phyloP scores from a whole-genome alignment of 1,140 invertebrate species.

The Wasmannia auropunctata region DNA sequence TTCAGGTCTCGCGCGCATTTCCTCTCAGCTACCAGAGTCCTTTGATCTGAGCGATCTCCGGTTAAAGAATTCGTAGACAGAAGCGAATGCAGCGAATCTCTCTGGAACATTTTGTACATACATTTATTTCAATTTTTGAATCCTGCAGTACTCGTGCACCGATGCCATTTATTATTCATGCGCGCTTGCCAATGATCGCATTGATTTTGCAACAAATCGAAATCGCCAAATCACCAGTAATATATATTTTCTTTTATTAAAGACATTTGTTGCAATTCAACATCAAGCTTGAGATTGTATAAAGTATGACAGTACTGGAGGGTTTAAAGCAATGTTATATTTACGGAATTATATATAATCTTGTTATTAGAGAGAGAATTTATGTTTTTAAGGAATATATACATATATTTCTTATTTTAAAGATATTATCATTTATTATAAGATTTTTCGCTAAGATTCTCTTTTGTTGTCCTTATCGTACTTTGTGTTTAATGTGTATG shows the following conservation, averaged over 20 bases:
- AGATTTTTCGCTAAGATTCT: not conserved
- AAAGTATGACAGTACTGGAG: constrained; percentile 8
- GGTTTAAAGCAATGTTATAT: constrained; percentile 51
- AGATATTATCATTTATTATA: constrained; percentile 17
- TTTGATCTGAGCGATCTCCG: not conserved
- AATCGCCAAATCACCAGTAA: constrained; percentile 28
- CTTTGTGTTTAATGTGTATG: constrained; percentile 24
- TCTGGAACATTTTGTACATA: constrained; percentile 39
- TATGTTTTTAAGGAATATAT: constrained; percentile 53
- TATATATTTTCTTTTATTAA: no score
- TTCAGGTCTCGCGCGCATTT: not conserved
- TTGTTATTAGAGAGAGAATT: constrained; percentile 47
- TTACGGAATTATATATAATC: constrained; percentile 38
- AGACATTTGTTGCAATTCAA: not conserved
- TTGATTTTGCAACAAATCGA: constrained; percentile 23
- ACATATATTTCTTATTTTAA: constrained; percentile 5
- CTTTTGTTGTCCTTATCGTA: constrained; percentile 25
- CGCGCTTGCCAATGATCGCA: not conserved
- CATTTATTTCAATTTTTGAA: constrained; percentile 37
- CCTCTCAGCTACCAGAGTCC: not conserved
- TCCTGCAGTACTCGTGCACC: constrained; percentile 27
- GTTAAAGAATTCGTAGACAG: not conserved
- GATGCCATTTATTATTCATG: not conserved
- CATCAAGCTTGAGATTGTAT: constrained; percentile 8
- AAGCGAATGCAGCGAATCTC: not conserved